Percentiles rank a stretch among this genome's conserved stretches.
These are phyloP conservation scores for Drosophila flavopinicola DNA, from an alignment of 2,888 invertebrate genomes.

Conservation along the genomic window DNA sequence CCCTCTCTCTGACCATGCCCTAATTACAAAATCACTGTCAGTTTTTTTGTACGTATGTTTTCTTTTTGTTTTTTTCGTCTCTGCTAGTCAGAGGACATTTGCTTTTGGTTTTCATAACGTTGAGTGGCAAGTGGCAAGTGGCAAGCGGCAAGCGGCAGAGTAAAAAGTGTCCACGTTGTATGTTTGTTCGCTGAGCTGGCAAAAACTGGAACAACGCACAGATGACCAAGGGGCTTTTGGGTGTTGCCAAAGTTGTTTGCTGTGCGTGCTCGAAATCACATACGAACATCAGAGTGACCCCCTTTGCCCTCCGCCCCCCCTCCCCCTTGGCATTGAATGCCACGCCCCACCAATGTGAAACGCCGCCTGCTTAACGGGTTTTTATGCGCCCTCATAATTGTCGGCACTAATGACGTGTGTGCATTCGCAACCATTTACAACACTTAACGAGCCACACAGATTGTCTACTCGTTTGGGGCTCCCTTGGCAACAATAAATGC, in stretches of 20 bases:
- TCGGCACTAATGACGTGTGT: conserved; percentile 56
- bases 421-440: conserved; percentile 30
- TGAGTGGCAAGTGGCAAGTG: conserved; percentile 51
- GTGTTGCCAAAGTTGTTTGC: conserved; percentile 42
- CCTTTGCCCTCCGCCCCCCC: not conserved
- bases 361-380: conserved; percentile 45
- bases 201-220: conserved; percentile 50
- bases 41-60: conserved; percentile 20
- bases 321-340: not conserved
- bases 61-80: conserved; percentile 10
- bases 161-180: conserved; percentile 66
- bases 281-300: conserved; percentile 15
- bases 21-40: conserved; percentile 65
- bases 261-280: conserved; percentile 56
- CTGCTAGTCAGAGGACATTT: conserved; percentile 32
- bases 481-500: conserved; percentile 28
- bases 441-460: conserved; percentile 21
- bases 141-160: conserved; percentile 36
- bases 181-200: conserved; percentile 66
- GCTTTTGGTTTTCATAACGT: conserved; percentile 54
- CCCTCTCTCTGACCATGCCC: conserved; percentile 24
- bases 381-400: conserved; percentile 63
- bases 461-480: conserved; percentile 6
- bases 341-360: conserved; percentile 26
- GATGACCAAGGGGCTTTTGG: conserved; percentile 65